phyloP scores from a whole-genome alignment of 2,888 invertebrate genomes.

The Imbricaverruca yamaguchii region DNA sequence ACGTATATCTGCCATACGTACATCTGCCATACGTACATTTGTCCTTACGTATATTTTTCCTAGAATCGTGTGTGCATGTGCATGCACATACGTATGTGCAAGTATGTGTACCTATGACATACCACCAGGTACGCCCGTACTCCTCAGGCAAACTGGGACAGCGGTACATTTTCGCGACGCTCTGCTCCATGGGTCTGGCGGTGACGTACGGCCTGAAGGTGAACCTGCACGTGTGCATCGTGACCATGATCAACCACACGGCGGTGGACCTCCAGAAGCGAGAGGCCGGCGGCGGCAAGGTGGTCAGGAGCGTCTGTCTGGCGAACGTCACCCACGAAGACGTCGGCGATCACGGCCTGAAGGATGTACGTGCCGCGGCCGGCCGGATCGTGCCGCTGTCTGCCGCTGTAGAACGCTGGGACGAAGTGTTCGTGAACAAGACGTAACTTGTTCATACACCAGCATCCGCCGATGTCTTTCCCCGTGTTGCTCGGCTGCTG shows the following conservation, averaged over 20 bases:
- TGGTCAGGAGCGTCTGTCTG: not conserved
- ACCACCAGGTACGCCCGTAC: not conserved
- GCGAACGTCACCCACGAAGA: not conserved
- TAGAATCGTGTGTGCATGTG: too few relatives aligned
- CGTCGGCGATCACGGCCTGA: not conserved
- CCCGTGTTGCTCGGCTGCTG: too few relatives aligned
- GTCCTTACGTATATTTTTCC: too few relatives aligned
- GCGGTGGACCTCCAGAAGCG: conserved; percentile 20
- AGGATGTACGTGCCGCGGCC: not conserved
- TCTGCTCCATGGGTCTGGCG: conserved; percentile 68
- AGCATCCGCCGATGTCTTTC: too few relatives aligned
- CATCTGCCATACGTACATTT: too few relatives aligned
- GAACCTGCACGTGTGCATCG: conserved; percentile 73
- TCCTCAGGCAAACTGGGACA: not conserved
- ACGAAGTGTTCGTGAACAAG: too few relatives aligned
- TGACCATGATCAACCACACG: conserved; percentile 54
- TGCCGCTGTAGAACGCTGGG: too few relatives aligned
- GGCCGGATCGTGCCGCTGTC: too few relatives aligned
- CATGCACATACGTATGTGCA: too few relatives aligned
- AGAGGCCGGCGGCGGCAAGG: not conserved
- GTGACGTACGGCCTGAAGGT: conserved; percentile 75
- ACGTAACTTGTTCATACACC: too few relatives aligned
- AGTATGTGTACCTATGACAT: too few relatives aligned
- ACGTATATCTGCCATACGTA: too few relatives aligned
- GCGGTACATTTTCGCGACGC: conserved; percentile 61